Base-by-base conservation (phyloP, 2,888 invertebrate species). In the Apoda limacodes region DNA sequence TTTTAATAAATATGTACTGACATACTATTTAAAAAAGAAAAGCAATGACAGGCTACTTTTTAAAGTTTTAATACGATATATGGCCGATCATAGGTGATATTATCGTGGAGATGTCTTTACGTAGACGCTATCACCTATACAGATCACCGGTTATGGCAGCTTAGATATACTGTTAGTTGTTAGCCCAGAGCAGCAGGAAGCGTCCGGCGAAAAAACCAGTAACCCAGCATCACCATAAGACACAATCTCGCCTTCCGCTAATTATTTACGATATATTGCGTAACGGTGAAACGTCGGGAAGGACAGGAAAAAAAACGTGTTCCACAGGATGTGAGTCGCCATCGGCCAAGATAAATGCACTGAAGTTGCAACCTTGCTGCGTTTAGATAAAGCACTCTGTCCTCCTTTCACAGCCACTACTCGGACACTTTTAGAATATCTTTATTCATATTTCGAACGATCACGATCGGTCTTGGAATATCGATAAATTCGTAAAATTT, bases 231-330 rank as follows among this genome's bases (percentile, higher is more conserved):
- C 74, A 60, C 78, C 80, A 80, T 80, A 80, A 75, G 74, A 80
- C 80, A 80, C 74, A 64, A 75, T 74, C 78, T 75, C 57, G 70
- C 67, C 76, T 76, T 80, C 80, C 80, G 78, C 75, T 78, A 80
- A 80, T 80, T 80, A 80, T 78, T 78, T 72, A 78, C 78, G 70
- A 80, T 76, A 72, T 71, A 78, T 80, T 78, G 68, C 80, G 65
- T 80, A 80, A 80, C 80, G 80, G 80, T 76, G 78, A 76, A 78
- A 75, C 72, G 63, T 70, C 78, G 72, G 80, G 80, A 78, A 72
- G 68, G 68, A 66, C 72, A 52, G 58, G 63, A 66, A 69, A 74
- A 72, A 68, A 78, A 76, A 78, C 78, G 55, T 49, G 75, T 59
- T 68, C 56, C 51, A 66, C 75, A 75, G 78, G 78, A 78, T 74